Base-by-base conservation (phyloP, 2,888 invertebrate species). In the Diplazon laetatorius region DNA sequence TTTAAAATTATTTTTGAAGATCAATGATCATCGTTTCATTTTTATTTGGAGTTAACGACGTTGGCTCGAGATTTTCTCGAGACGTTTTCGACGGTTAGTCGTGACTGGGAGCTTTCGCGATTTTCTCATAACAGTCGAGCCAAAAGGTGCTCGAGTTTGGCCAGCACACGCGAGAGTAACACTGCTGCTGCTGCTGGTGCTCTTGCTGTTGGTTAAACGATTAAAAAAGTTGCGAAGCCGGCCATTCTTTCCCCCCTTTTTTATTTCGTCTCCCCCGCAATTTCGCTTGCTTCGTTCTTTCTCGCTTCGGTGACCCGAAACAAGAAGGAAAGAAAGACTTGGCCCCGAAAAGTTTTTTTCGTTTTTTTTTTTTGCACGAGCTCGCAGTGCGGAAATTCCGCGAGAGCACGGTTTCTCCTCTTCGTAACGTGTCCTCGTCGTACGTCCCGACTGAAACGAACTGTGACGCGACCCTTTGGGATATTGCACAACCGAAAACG, bases 161-260 rank as follows among this genome's bases (percentile, higher is more conserved):
- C n/a, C 20, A 50, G n/a, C 65, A 14, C 35, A n/a, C 30, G 48
- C 48, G 35, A 16, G 30, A 44, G 14, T 18, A 48, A 30, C 30
- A 6, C 30, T 30, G 30, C 30, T 30, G 30, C 30, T 30, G 30
- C 30, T 30, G 9, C 6, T 37, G 12, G 18, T 1, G 46, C 10
- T 37, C n/a, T n/a, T n/a, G n/a, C 9, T 37, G n/a, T 50, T 65
- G 44, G 50, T 65, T 65, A 35, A 50, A 46, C 78, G 78, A 78
- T 78, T 78, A 74, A 74, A 78, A 78, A 78, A 78, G 78, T 74
- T 78, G 37, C 30, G 37, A 70, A 60, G 59, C 59, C 14, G 10
- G 14, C 30, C 37, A 18, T 39, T 52, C 55, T 30, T n/a, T n/a
- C n/a, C 59, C 55, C 63, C 52, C 52, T 37, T 20, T 39, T 16